A percentile compares a stretch with the other conserved stretches of the same genome.
phyloP scores from a whole-genome alignment of 1,140 invertebrate species.

The Drosophila sucinea region DNA sequence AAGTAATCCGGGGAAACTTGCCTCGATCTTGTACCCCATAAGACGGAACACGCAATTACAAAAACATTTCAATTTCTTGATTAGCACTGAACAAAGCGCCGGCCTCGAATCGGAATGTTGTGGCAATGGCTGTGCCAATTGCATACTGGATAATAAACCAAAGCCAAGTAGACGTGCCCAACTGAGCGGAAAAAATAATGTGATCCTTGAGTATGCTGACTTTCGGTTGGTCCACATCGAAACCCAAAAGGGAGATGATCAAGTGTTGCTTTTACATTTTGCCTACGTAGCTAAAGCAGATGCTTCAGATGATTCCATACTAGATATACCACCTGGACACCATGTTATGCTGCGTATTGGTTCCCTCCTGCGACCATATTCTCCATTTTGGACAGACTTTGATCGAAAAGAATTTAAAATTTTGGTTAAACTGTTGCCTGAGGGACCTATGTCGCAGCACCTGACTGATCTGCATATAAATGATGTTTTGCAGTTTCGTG shows the following conservation, averaged over 20 bases:
- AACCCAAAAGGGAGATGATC: slow-evolving; percentile 13
- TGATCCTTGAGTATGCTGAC: slow-evolving; percentile 52
- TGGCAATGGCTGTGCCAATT: slow-evolving; percentile 80
- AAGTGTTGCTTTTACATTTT: slow-evolving; percentile 64
- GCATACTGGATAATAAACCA: slow-evolving; percentile 69
- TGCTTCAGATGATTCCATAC: slow-evolving; percentile 31
- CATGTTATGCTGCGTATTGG: slow-evolving; percentile 72
- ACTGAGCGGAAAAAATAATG: slow-evolving; percentile 59
- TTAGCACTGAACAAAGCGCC: slow-evolving; percentile 2
- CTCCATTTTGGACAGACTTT: slow-evolving; percentile 72
- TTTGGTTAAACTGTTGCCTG: slow-evolving; percentile 64
- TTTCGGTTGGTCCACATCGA: slow-evolving; percentile 52
- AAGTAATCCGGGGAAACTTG: neutral
- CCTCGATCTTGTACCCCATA: neutral
- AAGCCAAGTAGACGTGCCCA: slow-evolving; percentile 43
- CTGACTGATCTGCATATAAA: slow-evolving; percentile 31
- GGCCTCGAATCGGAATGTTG: slow-evolving; percentile 64
- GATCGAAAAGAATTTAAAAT: slow-evolving; percentile 66
- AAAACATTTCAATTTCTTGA: neutral
- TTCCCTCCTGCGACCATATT: slow-evolving; percentile 65
- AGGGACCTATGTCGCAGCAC: slow-evolving; percentile 65
- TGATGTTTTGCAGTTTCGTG: slow-evolving; percentile 70
- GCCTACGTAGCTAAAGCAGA: neutral
- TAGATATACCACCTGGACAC: slow-evolving; percentile 72
- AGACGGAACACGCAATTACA: neutral